Conservation (phyloP, 1,140 invertebrate species). For the Eumaeus atala region DNA sequence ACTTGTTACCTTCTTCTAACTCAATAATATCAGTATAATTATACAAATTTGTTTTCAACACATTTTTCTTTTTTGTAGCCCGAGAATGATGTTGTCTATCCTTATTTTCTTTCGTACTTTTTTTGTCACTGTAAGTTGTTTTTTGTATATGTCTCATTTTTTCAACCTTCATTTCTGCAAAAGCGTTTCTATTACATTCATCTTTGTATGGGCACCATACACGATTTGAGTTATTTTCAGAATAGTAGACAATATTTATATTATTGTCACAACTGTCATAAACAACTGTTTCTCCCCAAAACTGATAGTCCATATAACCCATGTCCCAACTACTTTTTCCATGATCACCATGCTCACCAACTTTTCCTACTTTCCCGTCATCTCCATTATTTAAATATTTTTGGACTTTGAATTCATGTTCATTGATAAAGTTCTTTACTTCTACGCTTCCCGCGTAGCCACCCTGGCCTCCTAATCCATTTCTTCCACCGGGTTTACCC, state of each 20-base stretch:
- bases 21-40: not conserved
- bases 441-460: conserved; percentile 2
- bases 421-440: not conserved
- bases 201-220: conserved; percentile 15
- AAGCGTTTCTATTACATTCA: conserved; percentile 1
- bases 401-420: conserved; percentile 3
- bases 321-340: conserved; percentile 16
- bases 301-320: conserved; percentile 14
- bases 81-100: no score
- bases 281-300: conserved; percentile 11
- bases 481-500: conserved; percentile 7
- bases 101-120: conserved; percentile 4
- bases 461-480: conserved; percentile 7
- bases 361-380: conserved; percentile 12
- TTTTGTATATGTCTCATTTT: conserved; percentile 4
- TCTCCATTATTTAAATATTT: conserved; percentile 5
- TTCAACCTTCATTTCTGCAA: conserved; percentile 10
- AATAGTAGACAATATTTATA: conserved; percentile 13
- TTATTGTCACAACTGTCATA: conserved; percentile 13
- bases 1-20: not conserved
- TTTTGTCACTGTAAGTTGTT: not conserved
- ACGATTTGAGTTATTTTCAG: conserved; percentile 3
- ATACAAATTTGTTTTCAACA: not conserved
- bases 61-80: not conserved
- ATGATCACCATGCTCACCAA: conserved; percentile 14